A percentile compares a stretch with the other conserved stretches of the same genome.
Conservation (phyloP, 1,140 invertebrate genomes). For the Heliconius himera region DNA sequence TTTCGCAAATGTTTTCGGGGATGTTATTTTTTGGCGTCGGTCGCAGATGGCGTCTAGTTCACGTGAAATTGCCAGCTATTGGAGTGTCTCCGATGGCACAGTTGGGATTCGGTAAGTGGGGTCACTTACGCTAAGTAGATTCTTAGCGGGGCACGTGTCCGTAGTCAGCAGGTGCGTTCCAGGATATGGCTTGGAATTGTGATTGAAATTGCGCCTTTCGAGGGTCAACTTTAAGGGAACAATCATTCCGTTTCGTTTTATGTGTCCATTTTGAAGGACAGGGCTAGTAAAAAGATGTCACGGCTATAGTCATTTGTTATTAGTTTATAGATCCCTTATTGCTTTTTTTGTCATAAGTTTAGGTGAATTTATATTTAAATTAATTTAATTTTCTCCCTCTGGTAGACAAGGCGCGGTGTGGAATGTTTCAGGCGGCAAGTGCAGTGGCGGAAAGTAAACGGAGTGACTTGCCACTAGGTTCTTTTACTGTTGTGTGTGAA, state of each 20-base stretch:
- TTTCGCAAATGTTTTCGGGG: conserved; percentile 76
- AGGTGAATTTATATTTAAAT: no score
- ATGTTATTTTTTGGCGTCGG: conserved; percentile 79
- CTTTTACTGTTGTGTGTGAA: no score
- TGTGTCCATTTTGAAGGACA: conserved; percentile 1
- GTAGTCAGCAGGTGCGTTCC: conserved; percentile 71
- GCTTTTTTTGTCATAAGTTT: no score
- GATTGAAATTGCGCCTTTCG: conserved; percentile 71
- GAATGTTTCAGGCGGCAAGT: no score
- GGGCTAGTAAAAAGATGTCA: not conserved
- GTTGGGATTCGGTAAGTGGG: conserved; percentile 72
- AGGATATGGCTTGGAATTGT: conserved; percentile 55
- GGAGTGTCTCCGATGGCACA: conserved; percentile 66
- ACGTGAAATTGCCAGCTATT: conserved; percentile 70
- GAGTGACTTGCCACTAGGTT: no score
- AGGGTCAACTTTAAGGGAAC: conserved; percentile 55
- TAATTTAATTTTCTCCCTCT: no score
- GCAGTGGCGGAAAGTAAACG: no score
- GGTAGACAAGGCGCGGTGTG: no score
- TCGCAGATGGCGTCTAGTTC: conserved; percentile 71
- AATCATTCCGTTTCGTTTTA: conserved; percentile 47
- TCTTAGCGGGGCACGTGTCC: conserved; percentile 71
- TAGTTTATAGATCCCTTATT: no score
- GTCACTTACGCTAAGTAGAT: conserved; percentile 78
- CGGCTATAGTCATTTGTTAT: not conserved